Base-by-base conservation (phyloP, 2,113 vertebrate genomes). In the Petrocephalus microphthalmus region DNA sequence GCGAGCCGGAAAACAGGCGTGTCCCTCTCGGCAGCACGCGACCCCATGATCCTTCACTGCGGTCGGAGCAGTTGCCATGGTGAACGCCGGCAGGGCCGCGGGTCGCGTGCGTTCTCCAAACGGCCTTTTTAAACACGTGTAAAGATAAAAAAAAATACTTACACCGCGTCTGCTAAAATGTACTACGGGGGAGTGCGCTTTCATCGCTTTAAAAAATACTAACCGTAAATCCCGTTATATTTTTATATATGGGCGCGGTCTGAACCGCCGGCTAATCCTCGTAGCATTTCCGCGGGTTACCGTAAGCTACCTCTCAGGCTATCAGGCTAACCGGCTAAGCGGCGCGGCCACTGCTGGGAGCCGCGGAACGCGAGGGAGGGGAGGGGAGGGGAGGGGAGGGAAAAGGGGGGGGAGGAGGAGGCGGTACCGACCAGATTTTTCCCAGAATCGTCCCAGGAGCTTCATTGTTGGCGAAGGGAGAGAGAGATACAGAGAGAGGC, bases 41-140 rank as follows among this genome's bases (percentile, higher is more conserved):
- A 84, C 74, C 84, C 84, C 84, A 85, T 54, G 54, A 85, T 85
- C 84, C 84, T 33, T 85, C 84, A 54, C 84, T 85, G 84, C 51
- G 25, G 25, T n/a, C 37, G 49, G 20, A 86, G 85, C 6, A 22
- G 85, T 86, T 86, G 56, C 85, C 56, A 86, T 86, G 85, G 53
- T 86, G 85, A 86, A 64, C 54, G 85, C 85, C 85, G 85, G 85
- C 22, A 22, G 56, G 85, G 53, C 85, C 17, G 3, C 25, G 56
- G 56, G 19, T 33, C 54, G 7, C 56, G 20, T 15, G 37, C 29
- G n/a, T 86, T 22, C 84, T 15, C 51, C 13, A 8, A 86, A 56
- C 56, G 33, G 56, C 25, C 25, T 67, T 67, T 67, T 67, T 1
- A 29, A 67, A 49, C 7, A 49, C 47, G 7, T 45, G 33, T 45